These are phyloP conservation scores for Microtus californicus DNA, from an alignment of 2,797 vertebrate genomes.

Conservation along the genomic window DNA sequence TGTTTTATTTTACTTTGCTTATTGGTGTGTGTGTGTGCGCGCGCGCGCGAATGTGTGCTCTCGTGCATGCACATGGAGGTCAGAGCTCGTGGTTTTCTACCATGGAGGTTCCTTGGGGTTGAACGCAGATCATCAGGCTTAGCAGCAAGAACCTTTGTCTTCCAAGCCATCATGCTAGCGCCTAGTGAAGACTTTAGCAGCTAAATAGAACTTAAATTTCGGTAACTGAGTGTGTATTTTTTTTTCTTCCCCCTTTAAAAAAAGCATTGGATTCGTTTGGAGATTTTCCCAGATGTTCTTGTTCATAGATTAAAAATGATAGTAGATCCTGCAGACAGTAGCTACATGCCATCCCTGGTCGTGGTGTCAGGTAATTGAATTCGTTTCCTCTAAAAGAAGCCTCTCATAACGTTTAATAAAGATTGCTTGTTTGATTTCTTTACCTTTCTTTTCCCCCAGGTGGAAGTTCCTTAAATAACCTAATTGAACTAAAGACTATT, in stretches of 20 bases:
- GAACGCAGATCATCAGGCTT: background rate
- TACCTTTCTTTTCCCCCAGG: slow-evolving; percentile 86
- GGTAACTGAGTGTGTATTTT: slow-evolving; percentile 9
- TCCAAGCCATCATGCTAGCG: too few relatives aligned
- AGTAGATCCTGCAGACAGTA: slow-evolving; percentile 98
- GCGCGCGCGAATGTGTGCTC: too few relatives aligned
- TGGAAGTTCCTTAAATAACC: slow-evolving; percentile 97
- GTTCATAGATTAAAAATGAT: slow-evolving; percentile 97
- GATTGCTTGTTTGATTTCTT: slow-evolving; percentile 29
- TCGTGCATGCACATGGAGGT: rapidly evolving
- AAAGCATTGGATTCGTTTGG: slow-evolving; percentile 98
- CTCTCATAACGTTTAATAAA: background rate
- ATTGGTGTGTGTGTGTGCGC: background rate
- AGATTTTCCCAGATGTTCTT: slow-evolving; percentile 97
- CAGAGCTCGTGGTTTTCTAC: background rate
- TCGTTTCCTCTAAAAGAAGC: background rate
- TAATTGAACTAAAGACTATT: slow-evolving; percentile 98
- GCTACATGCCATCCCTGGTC: slow-evolving; percentile 99
- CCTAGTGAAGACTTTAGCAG: background rate
- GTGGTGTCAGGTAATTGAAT: slow-evolving; percentile 94
- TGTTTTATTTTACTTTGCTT: background rate
- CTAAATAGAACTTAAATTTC: slow-evolving; percentile 9
- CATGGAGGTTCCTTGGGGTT: background rate
- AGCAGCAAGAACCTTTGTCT: background rate
- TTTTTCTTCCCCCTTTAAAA: background rate